A percentile compares a stretch with the other conserved stretches of the same genome.
phyloP scores from a whole-genome alignment of 2,113 vertebrate species.

The Mormyrus lacerda region DNA sequence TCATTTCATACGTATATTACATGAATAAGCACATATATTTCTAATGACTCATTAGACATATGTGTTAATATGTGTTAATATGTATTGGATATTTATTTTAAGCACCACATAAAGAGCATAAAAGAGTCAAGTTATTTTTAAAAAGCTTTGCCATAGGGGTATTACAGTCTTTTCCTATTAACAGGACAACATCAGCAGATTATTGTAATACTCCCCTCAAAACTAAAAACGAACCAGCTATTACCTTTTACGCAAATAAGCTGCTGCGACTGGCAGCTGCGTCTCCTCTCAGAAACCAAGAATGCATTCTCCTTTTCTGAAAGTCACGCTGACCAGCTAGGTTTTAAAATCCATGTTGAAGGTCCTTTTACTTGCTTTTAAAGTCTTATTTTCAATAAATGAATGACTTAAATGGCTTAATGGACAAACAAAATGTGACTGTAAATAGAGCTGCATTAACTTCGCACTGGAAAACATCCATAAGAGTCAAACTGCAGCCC shows the following conservation, averaged over 20 bases:
- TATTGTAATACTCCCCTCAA: background rate
- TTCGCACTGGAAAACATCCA: background rate
- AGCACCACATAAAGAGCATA: background rate
- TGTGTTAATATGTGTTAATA: background rate
- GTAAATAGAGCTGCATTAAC: background rate
- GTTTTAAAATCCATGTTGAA: background rate
- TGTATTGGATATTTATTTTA: background rate
- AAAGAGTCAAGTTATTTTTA: background rate
- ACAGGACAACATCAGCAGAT: background rate
- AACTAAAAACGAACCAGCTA: background rate
- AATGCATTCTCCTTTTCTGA: background rate
- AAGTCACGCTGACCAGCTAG: background rate
- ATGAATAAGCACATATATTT: background rate
- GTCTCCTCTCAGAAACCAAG: background rate
- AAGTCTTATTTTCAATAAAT: background rate
- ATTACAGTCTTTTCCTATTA: background rate
- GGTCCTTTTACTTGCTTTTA: background rate
- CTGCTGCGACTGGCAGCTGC: background rate
- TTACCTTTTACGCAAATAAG: background rate
- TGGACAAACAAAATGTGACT: background rate
- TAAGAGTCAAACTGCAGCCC: background rate
- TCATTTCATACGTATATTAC: background rate
- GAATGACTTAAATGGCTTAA: background rate
- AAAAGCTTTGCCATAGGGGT: too few relatives aligned
- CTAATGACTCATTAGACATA: background rate